phyloP scores from a whole-genome alignment of 2,113 vertebrate species.

The Phalacrocorax pelagicus region DNA sequence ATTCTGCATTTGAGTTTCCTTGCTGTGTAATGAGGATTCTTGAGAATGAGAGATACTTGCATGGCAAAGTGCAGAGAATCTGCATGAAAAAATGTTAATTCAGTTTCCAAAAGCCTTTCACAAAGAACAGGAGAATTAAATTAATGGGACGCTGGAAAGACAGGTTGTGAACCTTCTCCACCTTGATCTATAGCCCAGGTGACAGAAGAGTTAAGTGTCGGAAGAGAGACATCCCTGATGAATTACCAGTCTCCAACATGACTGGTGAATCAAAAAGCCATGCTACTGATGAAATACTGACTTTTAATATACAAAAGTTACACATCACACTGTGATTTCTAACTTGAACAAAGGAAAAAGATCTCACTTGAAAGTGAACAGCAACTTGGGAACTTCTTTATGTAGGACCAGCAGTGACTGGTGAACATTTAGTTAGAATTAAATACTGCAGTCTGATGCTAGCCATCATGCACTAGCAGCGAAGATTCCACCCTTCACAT shows the following conservation, averaged over 20 bases:
- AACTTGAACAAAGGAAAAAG: neutral
- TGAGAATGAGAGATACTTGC: neutral
- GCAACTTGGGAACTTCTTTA: neutral
- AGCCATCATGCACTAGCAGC: neutral
- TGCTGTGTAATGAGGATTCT: neutral
- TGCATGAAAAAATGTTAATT: slow-evolving; percentile 4
- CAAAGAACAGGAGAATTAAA: neutral
- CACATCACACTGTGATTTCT: neutral
- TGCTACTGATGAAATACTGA: neutral
- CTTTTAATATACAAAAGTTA: neutral
- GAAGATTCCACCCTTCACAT: neutral
- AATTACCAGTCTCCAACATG: neutral
- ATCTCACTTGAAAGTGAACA: neutral
- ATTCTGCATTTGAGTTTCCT: neutral
- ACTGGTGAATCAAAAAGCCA: neutral
- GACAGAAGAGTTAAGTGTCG: neutral
- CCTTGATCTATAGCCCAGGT: neutral
- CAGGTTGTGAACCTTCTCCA: neutral
- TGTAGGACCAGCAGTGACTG: neutral
- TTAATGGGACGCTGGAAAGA: neutral
- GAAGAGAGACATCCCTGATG: neutral
- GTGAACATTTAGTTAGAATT: neutral
- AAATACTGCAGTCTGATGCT: neutral
- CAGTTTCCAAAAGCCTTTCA: slow-evolving; percentile 26
- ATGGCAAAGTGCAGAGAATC: neutral